phyloP scores from a whole-genome alignment of 1,140 invertebrate genomes.

The Nasonia vitripennis region DNA sequence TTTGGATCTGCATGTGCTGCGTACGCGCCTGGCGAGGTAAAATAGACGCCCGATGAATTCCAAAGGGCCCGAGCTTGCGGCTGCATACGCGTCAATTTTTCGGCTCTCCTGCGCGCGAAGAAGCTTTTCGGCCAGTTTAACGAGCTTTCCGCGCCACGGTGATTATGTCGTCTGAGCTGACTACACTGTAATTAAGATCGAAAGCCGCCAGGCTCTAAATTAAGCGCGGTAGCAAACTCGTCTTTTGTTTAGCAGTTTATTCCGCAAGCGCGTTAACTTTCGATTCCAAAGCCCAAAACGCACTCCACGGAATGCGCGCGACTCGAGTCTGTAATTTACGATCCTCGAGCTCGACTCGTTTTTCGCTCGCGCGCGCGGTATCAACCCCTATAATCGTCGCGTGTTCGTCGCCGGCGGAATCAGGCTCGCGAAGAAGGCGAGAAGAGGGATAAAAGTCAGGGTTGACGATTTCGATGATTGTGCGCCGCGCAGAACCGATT shows the following conservation, averaged over 20 bases:
- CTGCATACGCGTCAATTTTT: not conserved
- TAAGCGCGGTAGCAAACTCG: too few relatives aligned
- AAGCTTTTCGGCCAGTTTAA: too few relatives aligned
- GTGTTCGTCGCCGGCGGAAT: not conserved
- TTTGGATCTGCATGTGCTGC: not conserved
- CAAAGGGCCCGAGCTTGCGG: not conserved
- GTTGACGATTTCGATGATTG: conserved; percentile 22
- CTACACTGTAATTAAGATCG: too few relatives aligned
- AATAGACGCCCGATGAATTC: conserved; percentile 18
- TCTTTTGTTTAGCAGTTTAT: not conserved
- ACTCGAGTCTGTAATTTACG: not conserved
- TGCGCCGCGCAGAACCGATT: not conserved
- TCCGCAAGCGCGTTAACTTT: not conserved
- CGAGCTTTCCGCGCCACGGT: not conserved
- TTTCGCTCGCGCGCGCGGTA: not conserved
- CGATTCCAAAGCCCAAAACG: not conserved
- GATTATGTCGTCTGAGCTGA: not conserved
- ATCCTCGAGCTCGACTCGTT: not conserved
- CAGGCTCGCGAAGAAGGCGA: not conserved
- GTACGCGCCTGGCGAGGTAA: not conserved
- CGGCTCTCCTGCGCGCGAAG: not conserved
- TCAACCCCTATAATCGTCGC: conserved; percentile 2
- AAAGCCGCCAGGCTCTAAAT: too few relatives aligned
- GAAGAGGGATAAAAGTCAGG: not conserved
- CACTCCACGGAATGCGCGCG: not conserved